Base-by-base conservation (phyloP, 2,888 invertebrate species). In the Leucophenga montana region DNA sequence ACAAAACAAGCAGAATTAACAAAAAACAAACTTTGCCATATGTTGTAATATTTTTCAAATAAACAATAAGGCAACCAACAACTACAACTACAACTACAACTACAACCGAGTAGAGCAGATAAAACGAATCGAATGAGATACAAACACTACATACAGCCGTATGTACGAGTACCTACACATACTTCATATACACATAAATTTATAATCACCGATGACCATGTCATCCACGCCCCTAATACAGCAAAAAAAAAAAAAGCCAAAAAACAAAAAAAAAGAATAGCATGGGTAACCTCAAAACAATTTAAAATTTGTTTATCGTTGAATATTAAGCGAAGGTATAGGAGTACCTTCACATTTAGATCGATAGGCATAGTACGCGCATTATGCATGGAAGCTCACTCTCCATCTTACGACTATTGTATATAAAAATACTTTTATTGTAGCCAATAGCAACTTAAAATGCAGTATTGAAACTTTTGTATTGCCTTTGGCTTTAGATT, bases 131-230 rank as follows among this genome's bases (percentile, higher is more conserved):
- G 65, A 48, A 74, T 67, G 53, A 54, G 39, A 54, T 9, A 39
- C 48, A 69, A 44, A 72, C 62, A 66, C 46, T 53, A 61, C 65
- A 69, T 9, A 39, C 39, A 39, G 53, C 14, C 8, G 20, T 20
- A 71, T 68, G 61, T 68, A 72, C 71, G 66, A 69, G 75, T 65
- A 64, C 71, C 72, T 62, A 68, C 53, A 39, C 46, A 67, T 20
- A 53, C 16, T 18, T 18, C 9, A 46, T 8, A 68, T 67, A 72
- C 44, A 61, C 75, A 77, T 73, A 82, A 85, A 83, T 83, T 79
- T 80, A 83, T 84, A 84, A 78, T 78, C 73, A 79, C 75, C 79
- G 83, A 78, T 84, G 82, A 78, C 77, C 83, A 82, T 85, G 84
- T 85, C 76, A 77, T 66, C 56, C 73, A 85, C 85, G 85, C 85